Evolutionary conservation across 2,888 invertebrate genomes (phyloP).

Genomic region (Calameuta pallipes): DNA sequence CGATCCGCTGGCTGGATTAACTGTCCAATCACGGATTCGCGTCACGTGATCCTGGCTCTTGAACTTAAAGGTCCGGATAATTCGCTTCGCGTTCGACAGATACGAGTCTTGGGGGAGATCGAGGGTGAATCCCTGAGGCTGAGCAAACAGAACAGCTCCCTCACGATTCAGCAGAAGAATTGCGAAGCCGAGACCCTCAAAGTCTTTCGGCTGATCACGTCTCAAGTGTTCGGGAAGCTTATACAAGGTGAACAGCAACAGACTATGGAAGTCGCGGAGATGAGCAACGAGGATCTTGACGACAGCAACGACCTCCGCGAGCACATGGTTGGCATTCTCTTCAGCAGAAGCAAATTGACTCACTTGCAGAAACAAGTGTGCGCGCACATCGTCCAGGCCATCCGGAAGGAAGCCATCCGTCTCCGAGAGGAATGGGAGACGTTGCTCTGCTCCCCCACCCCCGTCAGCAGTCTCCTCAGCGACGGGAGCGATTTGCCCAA

Average conservation of each 20-base stretch:
- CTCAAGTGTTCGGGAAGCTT: constrained; percentile 92
- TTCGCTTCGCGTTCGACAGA: constrained; percentile 88
- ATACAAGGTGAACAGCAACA: constrained; percentile 76
- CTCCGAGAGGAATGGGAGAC: constrained; percentile 94
- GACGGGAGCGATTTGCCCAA: constrained; percentile 68
- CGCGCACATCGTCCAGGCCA: constrained; percentile 90
- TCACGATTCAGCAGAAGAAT: constrained; percentile 83
- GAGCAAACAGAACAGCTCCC: constrained; percentile 68
- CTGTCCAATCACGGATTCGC: constrained; percentile 77
- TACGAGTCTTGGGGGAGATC: constrained; percentile 76
- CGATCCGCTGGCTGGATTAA: constrained; percentile 92
- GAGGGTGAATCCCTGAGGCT: constrained; percentile 70
- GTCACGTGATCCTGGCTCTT: constrained; percentile 76
- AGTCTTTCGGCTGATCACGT: constrained; percentile 91
- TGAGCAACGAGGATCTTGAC: constrained; percentile 60
- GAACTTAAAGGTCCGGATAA: constrained; percentile 94
- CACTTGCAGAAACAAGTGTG: constrained; percentile 90
- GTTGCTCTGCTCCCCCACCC: constrained; percentile 68
- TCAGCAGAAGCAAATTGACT: constrained; percentile 92
- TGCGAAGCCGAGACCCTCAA: constrained; percentile 92
- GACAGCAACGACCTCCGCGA: constrained; percentile 84
- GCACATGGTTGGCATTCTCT: constrained; percentile 96
- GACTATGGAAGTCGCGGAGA: constrained; percentile 53
- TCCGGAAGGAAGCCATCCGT: constrained; percentile 86
- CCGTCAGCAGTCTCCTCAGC: constrained; percentile 59